Evolutionary conservation across 2,888 invertebrate species (phyloP), one percentile per base, ranked within the genome.

Genomic region (Eupsilia transversa): DNA sequence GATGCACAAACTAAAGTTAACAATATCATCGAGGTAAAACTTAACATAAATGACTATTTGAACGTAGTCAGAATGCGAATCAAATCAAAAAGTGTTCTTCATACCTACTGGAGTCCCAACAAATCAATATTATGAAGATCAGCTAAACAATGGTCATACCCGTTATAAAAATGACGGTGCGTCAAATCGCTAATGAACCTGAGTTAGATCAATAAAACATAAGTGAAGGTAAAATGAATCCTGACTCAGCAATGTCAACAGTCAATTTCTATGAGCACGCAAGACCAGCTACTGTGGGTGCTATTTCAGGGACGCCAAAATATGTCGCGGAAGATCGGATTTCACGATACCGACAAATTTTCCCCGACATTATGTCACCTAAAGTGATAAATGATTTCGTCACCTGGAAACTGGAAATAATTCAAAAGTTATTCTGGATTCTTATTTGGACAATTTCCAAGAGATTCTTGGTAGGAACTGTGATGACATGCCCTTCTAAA

Each of bases 141-240:
- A 77, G 41, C 33, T 30, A 49, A 70, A 79, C 79, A 72, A 57
- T 72, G 3, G 20, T 20, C 52, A 27, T 52, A 46, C 59, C 52
- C n/a, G 67, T 60, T 70, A 67, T 46, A 46, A 63, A 77, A 67
- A 82, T 64, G 52, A 82, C 81, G 59, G 74, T 81, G 80, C 65
- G 64, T 78, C 74, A 75, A 82, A 77, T 85, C 61, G 69, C 71
- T 82, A 77, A 85, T 77, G 83, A 72, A 71, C 72, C 74, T 30
- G 69, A 64, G 49, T 71, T 71, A 80, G 83, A 87, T 85, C 86
- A 84, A 88, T 86, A 87, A 78, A 85, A 80, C 77, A 74, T 74
- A 80, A 56, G 65, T 80, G 78, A 84, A 88, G 85, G 86, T 84
- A 82, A 83, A 79, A 73, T 64, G 66, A 82, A 79, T 78, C 82